phyloP scores from a whole-genome alignment of 53 echinoderm and acorn worm genomes.

The Zoroaster sp. region DNA sequence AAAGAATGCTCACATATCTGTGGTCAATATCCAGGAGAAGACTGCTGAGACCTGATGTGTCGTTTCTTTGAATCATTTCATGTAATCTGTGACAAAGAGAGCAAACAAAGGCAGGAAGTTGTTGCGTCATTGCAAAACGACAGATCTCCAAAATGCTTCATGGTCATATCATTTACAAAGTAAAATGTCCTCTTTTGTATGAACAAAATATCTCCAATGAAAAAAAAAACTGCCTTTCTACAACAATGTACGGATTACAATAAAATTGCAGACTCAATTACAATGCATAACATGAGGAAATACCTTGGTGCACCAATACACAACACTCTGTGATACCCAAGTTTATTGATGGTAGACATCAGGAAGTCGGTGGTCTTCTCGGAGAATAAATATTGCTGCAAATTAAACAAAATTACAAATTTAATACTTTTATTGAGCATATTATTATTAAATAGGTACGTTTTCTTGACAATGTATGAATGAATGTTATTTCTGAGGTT shows the following conservation, averaged over 20 bases:
- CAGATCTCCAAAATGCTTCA: background rate
- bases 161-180: too few relatives aligned
- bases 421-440: too few relatives aligned
- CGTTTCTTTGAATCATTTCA: slow-evolving; percentile 30
- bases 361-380: slow-evolving; percentile 67
- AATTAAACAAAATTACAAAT: background rate
- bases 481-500: too few relatives aligned
- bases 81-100: slow-evolving; percentile 44
- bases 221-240: too few relatives aligned
- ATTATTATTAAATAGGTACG: too few relatives aligned
- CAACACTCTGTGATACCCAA: slow-evolving; percentile 78
- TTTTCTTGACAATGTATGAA: too few relatives aligned
- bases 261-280: too few relatives aligned
- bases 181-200: too few relatives aligned
- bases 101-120: background rate
- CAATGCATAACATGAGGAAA: too few relatives aligned
- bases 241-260: too few relatives aligned
- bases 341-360: slow-evolving; percentile 54
- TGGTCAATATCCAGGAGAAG: slow-evolving; percentile 93
- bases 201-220: too few relatives aligned
- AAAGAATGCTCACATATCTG: slow-evolving; percentile 83
- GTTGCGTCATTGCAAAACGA: background rate
- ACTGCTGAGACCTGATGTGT: slow-evolving; percentile 60
- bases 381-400: slow-evolving; percentile 95
- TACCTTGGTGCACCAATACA: slow-evolving; percentile 96